Conservation (phyloP, 2,113 vertebrate species). For the Cyprinodon variegatus region DNA sequence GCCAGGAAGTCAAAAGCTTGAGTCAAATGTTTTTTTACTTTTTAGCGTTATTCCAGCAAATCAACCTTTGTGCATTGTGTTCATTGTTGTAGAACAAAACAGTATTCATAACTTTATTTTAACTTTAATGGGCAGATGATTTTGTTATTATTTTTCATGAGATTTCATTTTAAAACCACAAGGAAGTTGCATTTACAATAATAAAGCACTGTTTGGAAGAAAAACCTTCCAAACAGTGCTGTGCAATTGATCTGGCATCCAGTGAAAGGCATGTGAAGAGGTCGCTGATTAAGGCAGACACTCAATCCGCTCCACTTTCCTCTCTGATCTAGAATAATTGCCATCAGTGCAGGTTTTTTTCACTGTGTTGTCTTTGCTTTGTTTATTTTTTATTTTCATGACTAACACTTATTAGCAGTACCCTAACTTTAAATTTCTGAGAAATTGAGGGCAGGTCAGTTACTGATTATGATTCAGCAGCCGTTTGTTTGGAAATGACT, state of each 20-base stretch:
- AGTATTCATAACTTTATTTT: background rate
- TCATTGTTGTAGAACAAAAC: slow-evolving; percentile 16
- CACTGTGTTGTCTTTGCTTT: background rate
- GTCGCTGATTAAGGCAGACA: slow-evolving; percentile 64
- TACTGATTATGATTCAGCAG: slow-evolving; percentile 62
- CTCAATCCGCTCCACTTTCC: slow-evolving; percentile 42
- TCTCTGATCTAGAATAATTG: slow-evolving; percentile 26
- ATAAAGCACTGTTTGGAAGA: slow-evolving; percentile 10
- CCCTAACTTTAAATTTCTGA: slow-evolving; percentile 51
- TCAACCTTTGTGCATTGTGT: slow-evolving; percentile 27
- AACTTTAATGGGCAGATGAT: background rate
- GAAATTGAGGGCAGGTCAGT: slow-evolving; percentile 36
- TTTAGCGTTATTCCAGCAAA: slow-evolving; percentile 38
- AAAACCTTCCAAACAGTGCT: slow-evolving; percentile 22
- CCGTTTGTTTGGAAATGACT: slow-evolving; percentile 50
- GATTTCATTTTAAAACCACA: slow-evolving; percentile 3
- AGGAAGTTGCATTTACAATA: slow-evolving; percentile 3
- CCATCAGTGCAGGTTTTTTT: slow-evolving; percentile 43
- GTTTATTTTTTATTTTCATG: slow-evolving; percentile 13
- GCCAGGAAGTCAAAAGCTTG: too few relatives aligned
- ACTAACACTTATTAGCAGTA: slow-evolving; percentile 18
- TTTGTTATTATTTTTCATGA: slow-evolving; percentile 3
- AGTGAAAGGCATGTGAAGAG: slow-evolving; percentile 48
- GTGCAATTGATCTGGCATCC: slow-evolving; percentile 69
- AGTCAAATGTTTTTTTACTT: background rate